Evolutionary conservation across 2,888 invertebrate species (phyloP), one percentile per base, ranked within the genome.

Genomic region (Mythimna lalbum): DNA sequence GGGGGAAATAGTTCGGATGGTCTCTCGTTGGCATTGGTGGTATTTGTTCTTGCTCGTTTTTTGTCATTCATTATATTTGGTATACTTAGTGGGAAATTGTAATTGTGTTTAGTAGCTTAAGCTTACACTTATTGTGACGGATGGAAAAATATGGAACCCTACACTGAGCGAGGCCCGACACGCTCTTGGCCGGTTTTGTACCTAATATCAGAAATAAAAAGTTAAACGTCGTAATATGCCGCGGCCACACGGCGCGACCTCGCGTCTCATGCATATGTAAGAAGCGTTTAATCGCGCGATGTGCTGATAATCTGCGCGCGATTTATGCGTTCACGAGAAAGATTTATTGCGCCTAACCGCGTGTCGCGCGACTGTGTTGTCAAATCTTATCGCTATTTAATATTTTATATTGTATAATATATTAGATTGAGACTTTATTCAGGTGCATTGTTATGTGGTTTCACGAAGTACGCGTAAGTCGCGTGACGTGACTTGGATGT

Each of bases 291-390:
- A 21, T 61, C 56, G 23, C 43, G 52, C 61, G 49, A 72, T 61
- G 49, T 47, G 43, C 60, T 72, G 55, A 73, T 65, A 60, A 60
- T 50, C 53, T 39, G 19, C 33, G 52, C 10, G 53, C 52, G 66
- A 68, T 68, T 63, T 60, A 55, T 60, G 49, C 23, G 62, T 49
- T 47, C 50, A 19, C 39, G 21, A 52, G 50, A 55, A 57, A 33
- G 55, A 71, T 63, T 47, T 47, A 63, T 12, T 10, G 63, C 27
- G 19, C 14, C n/a, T 1, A 17, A 21, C 14, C 57, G 57, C 43
- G 50, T 52, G 71, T 52, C 62, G 47, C 27, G 31, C 39, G 56
- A 33, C 9, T 7, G 23, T 12, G 19, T 14, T 7, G 14, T 65
- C 9, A 23, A 23, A 17, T 27, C 55, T 12, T 68, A 27, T 56